These are phyloP conservation scores for Timema cristinae DNA, from an alignment of 2,888 invertebrate species.

Conservation along the genomic window DNA sequence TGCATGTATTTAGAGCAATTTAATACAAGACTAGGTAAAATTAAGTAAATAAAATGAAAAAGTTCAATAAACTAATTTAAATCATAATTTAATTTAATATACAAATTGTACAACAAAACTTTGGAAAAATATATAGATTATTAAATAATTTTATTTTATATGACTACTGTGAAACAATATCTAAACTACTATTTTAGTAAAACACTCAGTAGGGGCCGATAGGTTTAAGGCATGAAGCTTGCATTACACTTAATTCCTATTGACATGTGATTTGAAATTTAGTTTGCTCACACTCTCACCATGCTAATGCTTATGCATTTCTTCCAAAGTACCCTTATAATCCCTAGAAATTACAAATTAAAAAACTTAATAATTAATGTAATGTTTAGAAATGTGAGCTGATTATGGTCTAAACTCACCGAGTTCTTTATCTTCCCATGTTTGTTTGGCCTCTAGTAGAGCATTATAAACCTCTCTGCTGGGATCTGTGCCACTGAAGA, in stretches of 20 bases:
- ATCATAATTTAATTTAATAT: neutral
- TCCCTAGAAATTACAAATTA: too few species aligned
- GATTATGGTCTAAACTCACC: conserved; percentile 59
- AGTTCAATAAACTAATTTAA: conserved; percentile 3
- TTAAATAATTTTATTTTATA: neutral
- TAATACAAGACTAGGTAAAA: conserved; percentile 1
- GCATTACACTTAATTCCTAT: too few species aligned
- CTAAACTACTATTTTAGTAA: neutral
- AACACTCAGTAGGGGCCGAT: too few species aligned
- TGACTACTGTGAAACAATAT: neutral
- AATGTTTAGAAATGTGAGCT: too few species aligned
- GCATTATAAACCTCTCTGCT: conserved; percentile 92
- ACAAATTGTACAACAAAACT: conserved; percentile 12
- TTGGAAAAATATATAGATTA: neutral
- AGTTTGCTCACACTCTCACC: too few species aligned
- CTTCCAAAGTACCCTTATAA: too few species aligned
- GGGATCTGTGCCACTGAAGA: conserved; percentile 92
- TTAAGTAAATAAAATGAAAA: neutral
- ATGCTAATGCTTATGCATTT: too few species aligned
- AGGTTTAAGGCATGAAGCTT: too few species aligned
- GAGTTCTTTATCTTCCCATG: conserved; percentile 93
- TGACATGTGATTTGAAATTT: too few species aligned
- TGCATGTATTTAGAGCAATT: neutral
- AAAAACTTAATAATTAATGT: too few species aligned
- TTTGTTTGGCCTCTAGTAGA: conserved; percentile 89